Evolutionary conservation across 2,113 vertebrate species (phyloP), one percentile per base, ranked within the genome.

Genomic region (Pollachius pollachius): DNA sequence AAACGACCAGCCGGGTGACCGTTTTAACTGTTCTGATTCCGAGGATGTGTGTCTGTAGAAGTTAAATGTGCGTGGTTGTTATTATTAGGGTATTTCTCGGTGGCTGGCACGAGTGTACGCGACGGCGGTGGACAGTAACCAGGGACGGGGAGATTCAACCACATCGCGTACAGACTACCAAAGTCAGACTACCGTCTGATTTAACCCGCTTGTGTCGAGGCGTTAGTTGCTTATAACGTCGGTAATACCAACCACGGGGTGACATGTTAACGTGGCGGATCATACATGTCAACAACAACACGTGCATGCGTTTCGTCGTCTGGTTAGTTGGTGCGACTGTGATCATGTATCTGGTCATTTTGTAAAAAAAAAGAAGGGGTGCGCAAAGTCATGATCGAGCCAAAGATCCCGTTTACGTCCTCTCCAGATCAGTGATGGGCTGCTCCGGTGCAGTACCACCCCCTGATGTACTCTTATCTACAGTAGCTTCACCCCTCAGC

Each of bases 1-100:
- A 67, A 65, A n/a, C 13, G 3, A 16, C 54, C 54, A 17, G 54
- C 54, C 2, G 15, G 54, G n/a, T 82, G 85, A 87, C 89, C 87
- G 87, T 89, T 88, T 80, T 83, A 89, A 79, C 82, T 80, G 84
- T 85, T 86, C 84, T 90, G 87, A 85, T 87, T 15, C 82, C 85
- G 85, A 72, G 37, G 73, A 73, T 77, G 54, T 57, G 15, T 57
- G 54, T 66, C 66, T 54, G 54, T 56, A 48, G 30, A 65, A 52
- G 58, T 75, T 70, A 68, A 60, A 69, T 68, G 41, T 64, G 72
- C 75, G 23, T 11, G 83, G 71, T 73, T 69, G 81, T 87, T 76
- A 57, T 48, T 48, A 48, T 48, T 48, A 48, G 41, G 41, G 8
- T 78, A 83, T 85, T 88, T 67, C 76, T 75, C 62, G 82, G 87